Conservation (phyloP, 1,140 invertebrate genomes). For the Drosophila fuyamai region DNA sequence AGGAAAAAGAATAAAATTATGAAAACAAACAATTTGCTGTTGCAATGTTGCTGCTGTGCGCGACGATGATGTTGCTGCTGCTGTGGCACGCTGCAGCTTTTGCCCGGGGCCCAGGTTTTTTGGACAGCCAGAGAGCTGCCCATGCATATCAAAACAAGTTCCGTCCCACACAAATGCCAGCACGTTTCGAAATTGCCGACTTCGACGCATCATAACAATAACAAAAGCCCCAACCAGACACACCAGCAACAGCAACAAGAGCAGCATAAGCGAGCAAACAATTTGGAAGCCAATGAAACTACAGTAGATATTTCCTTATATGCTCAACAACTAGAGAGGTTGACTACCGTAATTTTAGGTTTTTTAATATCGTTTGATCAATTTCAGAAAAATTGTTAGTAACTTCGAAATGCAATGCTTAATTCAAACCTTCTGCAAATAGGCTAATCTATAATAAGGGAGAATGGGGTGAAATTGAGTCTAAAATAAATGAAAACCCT, state of each 20-base stretch:
- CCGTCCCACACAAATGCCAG: conserved; percentile 81
- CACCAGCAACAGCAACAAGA: conserved; percentile 15
- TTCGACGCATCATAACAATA: conserved; percentile 78
- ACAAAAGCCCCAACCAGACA: conserved; percentile 57
- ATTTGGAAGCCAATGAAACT: conserved; percentile 38
- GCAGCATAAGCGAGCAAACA: conserved; percentile 46
- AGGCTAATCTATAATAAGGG: background rate
- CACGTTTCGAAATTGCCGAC: conserved; percentile 74
- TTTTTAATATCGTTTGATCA: no score
- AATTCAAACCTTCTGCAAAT: no score
- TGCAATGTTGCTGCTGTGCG: conserved; percentile 34
- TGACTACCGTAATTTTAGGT: background rate
- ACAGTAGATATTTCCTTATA: background rate
- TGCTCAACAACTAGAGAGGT: background rate
- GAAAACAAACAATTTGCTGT: conserved; percentile 68
- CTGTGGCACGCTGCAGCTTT: conserved; percentile 58
- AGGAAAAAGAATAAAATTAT: conserved; percentile 67
- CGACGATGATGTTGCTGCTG: conserved; percentile 14
- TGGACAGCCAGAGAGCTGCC: conserved; percentile 36
- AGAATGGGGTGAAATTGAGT: background rate
- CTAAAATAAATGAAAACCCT: background rate
- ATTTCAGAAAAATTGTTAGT: no score
- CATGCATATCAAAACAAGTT: conserved; percentile 80
- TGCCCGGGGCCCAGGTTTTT: conserved; percentile 48
- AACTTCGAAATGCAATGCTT: no score